phyloP scores from a whole-genome alignment of 1,140 invertebrate species.

The Ruditapes philippinarum region DNA sequence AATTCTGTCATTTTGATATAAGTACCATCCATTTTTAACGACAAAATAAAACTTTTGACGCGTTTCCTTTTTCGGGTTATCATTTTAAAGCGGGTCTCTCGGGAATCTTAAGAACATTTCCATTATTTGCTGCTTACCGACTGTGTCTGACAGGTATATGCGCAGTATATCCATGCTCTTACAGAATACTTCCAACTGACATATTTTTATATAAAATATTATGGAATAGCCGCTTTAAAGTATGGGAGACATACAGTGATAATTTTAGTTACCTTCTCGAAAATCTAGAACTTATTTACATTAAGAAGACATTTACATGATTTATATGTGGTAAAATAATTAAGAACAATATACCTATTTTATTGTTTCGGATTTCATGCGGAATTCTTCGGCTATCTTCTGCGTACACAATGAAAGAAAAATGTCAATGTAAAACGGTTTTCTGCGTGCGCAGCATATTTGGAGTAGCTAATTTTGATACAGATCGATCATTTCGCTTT shows the following conservation, averaged over 20 bases:
- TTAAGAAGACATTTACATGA: neutral
- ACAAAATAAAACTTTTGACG: neutral
- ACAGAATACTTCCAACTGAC: too few species aligned
- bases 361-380: neutral
- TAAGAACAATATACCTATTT: neutral
- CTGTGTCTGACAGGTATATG: too few species aligned
- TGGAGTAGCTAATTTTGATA: too few species aligned
- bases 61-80: neutral
- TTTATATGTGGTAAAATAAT: constrained; percentile 1
- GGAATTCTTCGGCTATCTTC: neutral
- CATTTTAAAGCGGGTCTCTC: neutral
- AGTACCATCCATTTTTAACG: neutral
- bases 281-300: constrained; percentile 5
- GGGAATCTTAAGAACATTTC: too few species aligned
- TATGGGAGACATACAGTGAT: neutral
- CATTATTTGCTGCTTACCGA: too few species aligned
- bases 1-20: neutral
- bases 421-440: too few species aligned
- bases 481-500: too few species aligned
- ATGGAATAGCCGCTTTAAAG: neutral
- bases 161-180: too few species aligned
- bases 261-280: neutral
- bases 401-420: too few species aligned
- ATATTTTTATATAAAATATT: too few species aligned
- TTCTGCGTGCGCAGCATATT: too few species aligned